A percentile compares a stretch with the other conserved stretches of the same genome.
Conservation (phyloP, 2,113 vertebrate genomes). For the Neolamprologus kungweensis region DNA sequence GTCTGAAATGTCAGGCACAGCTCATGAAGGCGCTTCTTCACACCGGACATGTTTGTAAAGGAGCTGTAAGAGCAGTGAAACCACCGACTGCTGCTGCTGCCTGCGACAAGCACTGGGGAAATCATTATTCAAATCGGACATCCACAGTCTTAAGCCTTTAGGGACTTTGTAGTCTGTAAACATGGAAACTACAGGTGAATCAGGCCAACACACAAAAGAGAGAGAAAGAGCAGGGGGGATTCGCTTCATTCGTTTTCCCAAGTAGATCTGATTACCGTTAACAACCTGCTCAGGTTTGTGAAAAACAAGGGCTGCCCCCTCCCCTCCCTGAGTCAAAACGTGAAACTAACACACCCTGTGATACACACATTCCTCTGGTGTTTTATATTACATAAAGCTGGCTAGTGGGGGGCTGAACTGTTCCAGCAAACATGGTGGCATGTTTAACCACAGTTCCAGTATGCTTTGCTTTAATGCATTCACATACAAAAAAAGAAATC, state of each 20-base stretch:
- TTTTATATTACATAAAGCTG: not conserved
- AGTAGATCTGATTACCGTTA: conserved; percentile 63
- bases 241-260: conserved; percentile 63
- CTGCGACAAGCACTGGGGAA: not conserved
- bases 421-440: not conserved
- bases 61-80: not conserved
- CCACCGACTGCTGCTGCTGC: not conserved
- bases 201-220: not conserved
- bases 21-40: not conserved
- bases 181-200: not conserved
- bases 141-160: not conserved
- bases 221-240: conserved; percentile 1
- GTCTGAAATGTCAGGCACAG: not conserved
- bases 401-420: not conserved
- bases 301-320: conserved; percentile 29
- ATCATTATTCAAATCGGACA: not conserved
- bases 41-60: not conserved
- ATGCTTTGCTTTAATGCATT: not conserved
- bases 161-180: not conserved
- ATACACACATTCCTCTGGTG: conserved; percentile 9
- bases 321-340: not conserved
- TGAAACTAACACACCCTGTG: not conserved
- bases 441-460: not conserved
- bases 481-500: not conserved
- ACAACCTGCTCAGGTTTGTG: conserved; percentile 40